These are phyloP conservation scores for Idaea biselata DNA, from an alignment of 2,888 invertebrate species.

Conservation along the genomic window DNA sequence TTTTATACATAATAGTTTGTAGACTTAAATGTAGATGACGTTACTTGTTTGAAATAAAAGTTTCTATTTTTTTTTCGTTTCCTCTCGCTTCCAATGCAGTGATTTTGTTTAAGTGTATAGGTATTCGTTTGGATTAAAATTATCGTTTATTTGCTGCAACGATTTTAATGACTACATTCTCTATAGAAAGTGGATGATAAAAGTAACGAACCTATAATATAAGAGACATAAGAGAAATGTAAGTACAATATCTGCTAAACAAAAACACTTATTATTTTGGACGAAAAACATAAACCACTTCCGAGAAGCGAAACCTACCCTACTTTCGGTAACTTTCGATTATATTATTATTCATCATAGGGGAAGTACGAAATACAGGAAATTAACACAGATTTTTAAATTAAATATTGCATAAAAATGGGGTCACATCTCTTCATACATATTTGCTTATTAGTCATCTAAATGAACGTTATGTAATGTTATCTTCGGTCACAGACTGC, in stretches of 20 bases:
- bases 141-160: background rate
- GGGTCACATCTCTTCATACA: slow-evolving; percentile 12
- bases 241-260: background rate
- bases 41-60: background rate
- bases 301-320: background rate
- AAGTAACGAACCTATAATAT: background rate
- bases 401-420: slow-evolving; percentile 19
- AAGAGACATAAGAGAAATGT: background rate
- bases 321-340: background rate
- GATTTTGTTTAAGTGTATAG: background rate
- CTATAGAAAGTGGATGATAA: background rate
- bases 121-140: background rate
- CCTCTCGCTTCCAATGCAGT: background rate
- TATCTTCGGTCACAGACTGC: slow-evolving; percentile 51
- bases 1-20: background rate
- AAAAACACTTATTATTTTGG: background rate
- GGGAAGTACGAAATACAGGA: slow-evolving; percentile 20
- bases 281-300: background rate
- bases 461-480: slow-evolving; percentile 35
- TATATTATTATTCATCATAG: background rate
- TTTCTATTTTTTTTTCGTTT: background rate
- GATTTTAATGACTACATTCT: background rate
- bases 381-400: slow-evolving; percentile 22
- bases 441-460: slow-evolving; percentile 9
- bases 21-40: background rate